Base-by-base conservation (phyloP, 2,113 vertebrate genomes). In the Leptobrachium ailaonicum region DNA sequence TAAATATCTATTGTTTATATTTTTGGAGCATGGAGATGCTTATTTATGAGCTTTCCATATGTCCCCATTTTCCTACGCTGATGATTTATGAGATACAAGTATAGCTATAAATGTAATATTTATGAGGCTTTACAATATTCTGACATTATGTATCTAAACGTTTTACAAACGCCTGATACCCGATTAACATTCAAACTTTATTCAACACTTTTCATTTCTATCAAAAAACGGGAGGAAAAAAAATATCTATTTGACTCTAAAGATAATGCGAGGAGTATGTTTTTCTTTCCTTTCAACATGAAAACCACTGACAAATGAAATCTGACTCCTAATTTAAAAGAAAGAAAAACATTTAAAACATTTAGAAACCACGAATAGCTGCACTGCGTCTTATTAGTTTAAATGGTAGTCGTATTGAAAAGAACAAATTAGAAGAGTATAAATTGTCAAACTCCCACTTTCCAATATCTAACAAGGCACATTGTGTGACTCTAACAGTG, bases 391-490 rank as follows among this genome's bases (percentile, higher is more conserved):
- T 54, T 66, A 73, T 73, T 67, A 73, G 10, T 56, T 56, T 54
- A 58, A 73, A 60, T 80, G 71, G 41, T 71, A 54, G 47, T 10
- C 4, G 32, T 41, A 73, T 62, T 63, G 47, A 73, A 66, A 80
- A 80, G 42, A 67, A 73, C 70, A 73, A 73, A 80, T 80, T 66
- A 80, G 66, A 20, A 41, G 45, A 66, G 40, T 43, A 56, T 53
- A 80, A 80, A 73, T 50, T 80, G 77, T 80, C 71, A 80, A 53
- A 73, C 70, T 66, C 47, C 64, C 58, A 72, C 68, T 43, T 71
- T 64, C 40, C 8, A 67, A 80, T 66, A 67, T 45, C n/a, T 67
- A 66, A 73, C 70, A 80, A 73, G 77, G 32, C 54, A 47, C 4
- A 43, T 40, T 3, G 64, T 66, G 66, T 58, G 47, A 44, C 63